These are phyloP conservation scores for Phoebastria nigripes DNA, from an alignment of 2,797 vertebrate species.

Conservation along the genomic window DNA sequence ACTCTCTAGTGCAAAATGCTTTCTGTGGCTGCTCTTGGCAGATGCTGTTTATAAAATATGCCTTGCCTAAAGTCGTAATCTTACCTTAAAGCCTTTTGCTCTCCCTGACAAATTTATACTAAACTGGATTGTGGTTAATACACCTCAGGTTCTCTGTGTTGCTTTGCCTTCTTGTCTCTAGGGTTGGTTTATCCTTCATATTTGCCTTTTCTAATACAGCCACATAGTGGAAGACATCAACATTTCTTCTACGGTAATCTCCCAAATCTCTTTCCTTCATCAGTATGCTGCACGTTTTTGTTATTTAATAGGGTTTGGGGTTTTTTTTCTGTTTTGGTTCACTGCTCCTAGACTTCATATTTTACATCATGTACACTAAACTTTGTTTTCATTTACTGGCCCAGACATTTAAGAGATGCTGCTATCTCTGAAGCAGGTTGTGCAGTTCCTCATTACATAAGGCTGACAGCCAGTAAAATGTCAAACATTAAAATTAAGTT, in stretches of 20 bases:
- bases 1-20: background rate
- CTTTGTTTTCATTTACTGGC: slow-evolving; percentile 20
- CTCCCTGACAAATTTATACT: slow-evolving; percentile 28
- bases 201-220: slow-evolving; percentile 12
- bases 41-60: background rate
- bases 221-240: slow-evolving; percentile 18
- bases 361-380: slow-evolving; percentile 19
- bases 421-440: background rate
- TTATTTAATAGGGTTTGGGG: background rate
- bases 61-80: slow-evolving; percentile 34
- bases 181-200: background rate
- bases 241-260: slow-evolving; percentile 22
- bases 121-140: slow-evolving; percentile 50
- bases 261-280: background rate
- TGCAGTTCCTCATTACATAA: background rate
- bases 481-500: slow-evolving; percentile 30
- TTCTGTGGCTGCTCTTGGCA: background rate
- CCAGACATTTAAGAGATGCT: background rate
- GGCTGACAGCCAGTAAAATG: background rate
- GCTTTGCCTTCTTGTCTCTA: slow-evolving; percentile 6
- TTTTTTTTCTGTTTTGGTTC: background rate
- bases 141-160: slow-evolving; percentile 1
- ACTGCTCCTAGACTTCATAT: slow-evolving; percentile 6
- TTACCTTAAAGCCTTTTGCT: slow-evolving; percentile 44
- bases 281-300: background rate